These are phyloP conservation scores for Arbacia lixula DNA, from an alignment of 53 echinoderm and acorn worm species.

Conservation along the genomic window DNA sequence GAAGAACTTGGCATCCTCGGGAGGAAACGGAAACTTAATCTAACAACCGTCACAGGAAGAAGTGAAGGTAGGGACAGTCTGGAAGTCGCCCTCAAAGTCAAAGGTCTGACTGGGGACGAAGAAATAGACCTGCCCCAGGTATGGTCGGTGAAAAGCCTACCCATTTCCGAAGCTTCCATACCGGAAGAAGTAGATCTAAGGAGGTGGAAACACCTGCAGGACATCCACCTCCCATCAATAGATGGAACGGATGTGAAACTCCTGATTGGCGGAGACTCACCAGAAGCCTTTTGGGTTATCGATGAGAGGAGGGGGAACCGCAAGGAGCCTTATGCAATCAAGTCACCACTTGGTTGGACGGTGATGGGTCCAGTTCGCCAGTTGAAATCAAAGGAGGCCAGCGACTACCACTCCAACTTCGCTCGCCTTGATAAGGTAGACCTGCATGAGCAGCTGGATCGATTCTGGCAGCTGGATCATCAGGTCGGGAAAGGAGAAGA, in stretches of 20 bases:
- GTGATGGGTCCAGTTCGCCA: constrained; percentile 34
- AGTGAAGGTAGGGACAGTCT: constrained; percentile 17
- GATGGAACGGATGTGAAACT: constrained; percentile 20
- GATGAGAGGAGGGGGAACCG: constrained; percentile 54
- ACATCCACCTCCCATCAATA: constrained; percentile 22
- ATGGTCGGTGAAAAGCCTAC: constrained; percentile 64
- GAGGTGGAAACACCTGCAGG: constrained; percentile 49
- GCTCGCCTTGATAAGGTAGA: background rate
- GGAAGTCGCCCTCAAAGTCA: constrained; percentile 48
- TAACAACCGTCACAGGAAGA: constrained; percentile 60
- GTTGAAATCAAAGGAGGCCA: background rate
- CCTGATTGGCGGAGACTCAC: constrained; percentile 55
- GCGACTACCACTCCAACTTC: background rate
- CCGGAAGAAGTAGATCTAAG: constrained; percentile 45
- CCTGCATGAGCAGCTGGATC: constrained; percentile 37
- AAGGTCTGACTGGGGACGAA: constrained; percentile 29
- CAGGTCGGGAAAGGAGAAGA: constrained; percentile 12
- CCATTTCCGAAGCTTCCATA: constrained; percentile 26
- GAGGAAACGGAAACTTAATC: constrained; percentile 28
- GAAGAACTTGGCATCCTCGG: constrained; percentile 52
- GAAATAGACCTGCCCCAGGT: constrained; percentile 48
- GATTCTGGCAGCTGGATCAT: constrained; percentile 43
- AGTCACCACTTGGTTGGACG: constrained; percentile 52
- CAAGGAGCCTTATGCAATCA: constrained; percentile 68
- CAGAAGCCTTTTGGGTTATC: constrained; percentile 61